These are phyloP conservation scores for Dipus sagitta DNA, from an alignment of 2,797 vertebrate species.

Conservation along the genomic window DNA sequence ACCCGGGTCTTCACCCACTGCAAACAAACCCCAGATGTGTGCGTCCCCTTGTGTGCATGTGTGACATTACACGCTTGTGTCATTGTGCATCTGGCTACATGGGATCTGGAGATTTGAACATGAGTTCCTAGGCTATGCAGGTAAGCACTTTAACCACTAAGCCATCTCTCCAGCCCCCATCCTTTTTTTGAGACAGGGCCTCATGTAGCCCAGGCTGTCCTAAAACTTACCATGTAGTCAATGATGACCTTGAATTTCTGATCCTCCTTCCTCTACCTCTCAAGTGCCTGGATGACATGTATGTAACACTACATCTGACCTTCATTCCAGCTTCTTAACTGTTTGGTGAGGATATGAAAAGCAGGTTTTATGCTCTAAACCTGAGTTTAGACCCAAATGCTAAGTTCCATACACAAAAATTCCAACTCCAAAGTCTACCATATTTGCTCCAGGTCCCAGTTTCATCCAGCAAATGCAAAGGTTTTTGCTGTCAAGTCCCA, in stretches of 20 bases:
- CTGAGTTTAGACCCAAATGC: not conserved
- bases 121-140: too few relatives aligned
- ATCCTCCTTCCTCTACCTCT: not conserved
- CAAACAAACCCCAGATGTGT: too few relatives aligned
- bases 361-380: not conserved
- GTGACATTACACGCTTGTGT: too few relatives aligned
- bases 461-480: not conserved
- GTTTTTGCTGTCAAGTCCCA: not conserved
- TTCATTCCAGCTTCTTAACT: not conserved
- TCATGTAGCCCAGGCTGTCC: not conserved
- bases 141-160: too few relatives aligned
- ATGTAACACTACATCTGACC: not conserved
- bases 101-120: too few relatives aligned
- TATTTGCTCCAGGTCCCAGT: not conserved
- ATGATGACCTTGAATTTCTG: not conserved
- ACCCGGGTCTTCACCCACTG: too few relatives aligned
- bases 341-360: not conserved
- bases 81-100: too few relatives aligned
- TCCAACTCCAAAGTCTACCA: not conserved
- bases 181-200: not conserved
- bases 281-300: not conserved
- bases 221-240: not conserved
- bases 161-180: too few relatives aligned
- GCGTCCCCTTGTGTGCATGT: too few relatives aligned
- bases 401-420: constrained; percentile 20